Evolutionary conservation across 2,797 vertebrate species (phyloP), one percentile per base, ranked within the genome.

Genomic region (Chloroceryle inda): DNA sequence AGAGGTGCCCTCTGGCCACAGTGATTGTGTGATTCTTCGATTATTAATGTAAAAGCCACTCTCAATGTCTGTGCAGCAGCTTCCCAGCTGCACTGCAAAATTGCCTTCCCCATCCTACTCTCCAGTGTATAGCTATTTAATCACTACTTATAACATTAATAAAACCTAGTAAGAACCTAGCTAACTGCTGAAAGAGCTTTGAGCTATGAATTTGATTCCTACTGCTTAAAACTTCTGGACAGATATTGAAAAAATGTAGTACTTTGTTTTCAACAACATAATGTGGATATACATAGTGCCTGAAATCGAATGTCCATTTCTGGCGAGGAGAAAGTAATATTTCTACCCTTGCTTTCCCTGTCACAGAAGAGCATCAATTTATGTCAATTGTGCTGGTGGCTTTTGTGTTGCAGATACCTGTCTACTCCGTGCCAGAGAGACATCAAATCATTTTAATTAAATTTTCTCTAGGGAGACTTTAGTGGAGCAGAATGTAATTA

Each of bases 391-490:
- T 89, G 27, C 69, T 92, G 45, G 58, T 94, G 76, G 42, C 58
- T 95, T 96, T 88, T 85, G 33, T 89, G 58, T 77, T 94, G 89
- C 50, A 95, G 91, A 88, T 76, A 96, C 76, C 82, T 94, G 69
- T 88, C 95, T 94, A 62, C 9, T 68, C 42, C 81, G 35, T 50
- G 52, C 92, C 82, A 83, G 50, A 59, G 56, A 92, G 85, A 88
- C 64, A 91, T 92, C 53, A 89, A 85, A 69, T 92, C 3, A 5
- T 81, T 96, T 95, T 89, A 97, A 96, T 95, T 96, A 95, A 78
- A 85, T 92, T 91, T 96, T 89, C 95, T 88, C 89, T 80, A 50
- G 85, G 38, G 78, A 66, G 62, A 85, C 76, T 82, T 94, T 72
- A 89, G 72, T 69, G 40, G 68, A 88, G 53, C 78, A 91, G 81